Base-by-base conservation (phyloP, 2,113 vertebrate genomes). In the Pangasianodon hypophthalmus region DNA sequence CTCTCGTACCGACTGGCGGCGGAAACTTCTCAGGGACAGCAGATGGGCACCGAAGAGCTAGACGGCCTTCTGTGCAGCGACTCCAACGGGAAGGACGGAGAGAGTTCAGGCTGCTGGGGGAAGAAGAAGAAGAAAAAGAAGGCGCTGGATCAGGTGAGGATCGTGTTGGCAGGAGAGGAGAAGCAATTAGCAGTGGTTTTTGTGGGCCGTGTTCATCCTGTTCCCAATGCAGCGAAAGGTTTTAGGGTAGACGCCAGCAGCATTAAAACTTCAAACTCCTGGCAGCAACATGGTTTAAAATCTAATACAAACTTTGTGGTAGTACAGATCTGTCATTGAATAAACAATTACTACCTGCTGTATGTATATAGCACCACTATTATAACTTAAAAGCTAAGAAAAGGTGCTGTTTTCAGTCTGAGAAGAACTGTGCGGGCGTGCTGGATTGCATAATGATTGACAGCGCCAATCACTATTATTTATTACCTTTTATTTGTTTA, bases 51-150 rank as follows among this genome's bases (percentile, higher is more conserved):
- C 10, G 98, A 99, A 21, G 98, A 99, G 95, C 96, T 99, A 93
- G 99, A 99, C 46, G 97, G 98, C 92, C 96, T 99, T 94, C 97
- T 99, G 60, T 99, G 98, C 86, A 96, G 97, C 69, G 98, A 99
- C 82, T 95, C 97, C 94, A 98, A 97, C 6, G 97, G 97, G 84
- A 98, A 98, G 79, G 98, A 99, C 0, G 64, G 96, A 0, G 99
- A 99, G 95, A 99, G 97, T 95, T 99, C 98, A 0, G 98, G 99
- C 81, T 99, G 99, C 94, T 99, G 98, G 99, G 99, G 98, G 54
- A 99, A 99, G 96, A 99, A 99, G 94, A 99, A 99, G 96, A 99
- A 99, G 98, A 99, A 99, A 95, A 99, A 99, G 98, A 99, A 98
- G 96, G 97, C 97, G n/a, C 96, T 97, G 86, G 98, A 99, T 92